Evolutionary conservation across 1,140 invertebrate species (phyloP), one percentile per base, ranked within the genome.

Genomic region (Ceratina calcarata): DNA sequence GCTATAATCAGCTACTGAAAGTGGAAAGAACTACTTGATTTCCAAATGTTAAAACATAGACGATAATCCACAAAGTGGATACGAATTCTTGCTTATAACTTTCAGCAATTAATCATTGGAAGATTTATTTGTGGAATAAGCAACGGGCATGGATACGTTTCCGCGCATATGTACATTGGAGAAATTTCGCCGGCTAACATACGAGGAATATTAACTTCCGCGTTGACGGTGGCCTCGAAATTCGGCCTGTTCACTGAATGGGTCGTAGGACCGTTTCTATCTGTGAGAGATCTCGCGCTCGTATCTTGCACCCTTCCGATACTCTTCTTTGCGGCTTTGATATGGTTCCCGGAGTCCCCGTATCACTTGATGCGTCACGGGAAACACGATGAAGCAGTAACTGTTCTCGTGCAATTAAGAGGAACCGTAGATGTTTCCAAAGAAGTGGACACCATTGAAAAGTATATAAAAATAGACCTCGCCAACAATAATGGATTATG

Each of bases 321-420:
- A 1, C 80, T 95, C 2, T 94, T 95, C 72, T 89, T 95, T 0
- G 74, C 95, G 2, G 93, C 92, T 4, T 95, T 95, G 86, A 92
- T 94, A 37, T 94, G 94, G 77, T 93, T 96, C 90, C 96, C 96
- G 0, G 96, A 97, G 91, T 96, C 96, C 12, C 96, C 96, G 0
- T 95, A 96, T 80, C 96, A 95, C 84, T 93, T 94, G 60, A 90
- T 95, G 1, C 94, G 94, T 69, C 93, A 93, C 24, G 93, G 94
- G 2, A 87, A 93, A 24, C 89, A 91, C 13, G 91, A 94, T 18
- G 92, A 94, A 75, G 96, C 96, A 0, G 91, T 93, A 57, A 90
- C 91, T 67, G 94, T 94, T 1, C 87, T 97, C 49, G 90, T 93
- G 75, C 92, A 91, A 82, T 91, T 96, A 0, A 91, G 95, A 70